Conservation (phyloP, 30 jellyfish, hydroid and myxozoan species). For the Rhopilema esculentum region DNA sequence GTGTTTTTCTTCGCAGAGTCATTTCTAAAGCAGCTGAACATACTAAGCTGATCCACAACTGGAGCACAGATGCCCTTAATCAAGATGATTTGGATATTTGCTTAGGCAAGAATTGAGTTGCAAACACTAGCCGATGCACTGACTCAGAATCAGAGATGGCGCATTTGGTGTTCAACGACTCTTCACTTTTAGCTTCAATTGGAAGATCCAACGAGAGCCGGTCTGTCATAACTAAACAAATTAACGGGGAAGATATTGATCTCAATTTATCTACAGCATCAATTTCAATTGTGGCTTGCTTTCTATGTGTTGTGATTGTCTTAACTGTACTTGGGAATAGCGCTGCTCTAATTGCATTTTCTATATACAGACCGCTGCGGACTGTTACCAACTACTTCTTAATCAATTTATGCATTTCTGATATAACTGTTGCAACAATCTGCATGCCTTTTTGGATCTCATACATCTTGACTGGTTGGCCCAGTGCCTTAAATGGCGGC, state of each 20-base stretch:
- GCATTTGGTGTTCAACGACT: not conserved
- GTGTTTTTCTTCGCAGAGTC: too few species aligned
- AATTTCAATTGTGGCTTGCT: conserved; percentile 64
- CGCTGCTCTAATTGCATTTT: conserved; percentile 82
- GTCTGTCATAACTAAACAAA: not conserved
- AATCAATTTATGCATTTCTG: conserved; percentile 85
- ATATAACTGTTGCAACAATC: conserved; percentile 70
- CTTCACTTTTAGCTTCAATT: not conserved
- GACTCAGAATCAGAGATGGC: not conserved
- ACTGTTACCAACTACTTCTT: conserved; percentile 80
- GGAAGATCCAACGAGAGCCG: not conserved
- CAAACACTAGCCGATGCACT: too few species aligned
- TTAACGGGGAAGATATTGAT: not conserved
- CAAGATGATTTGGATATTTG: too few species aligned
- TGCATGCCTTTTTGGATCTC: conserved; percentile 90
- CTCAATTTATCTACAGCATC: conserved; percentile 1
- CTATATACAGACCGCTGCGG: conserved; percentile 66
- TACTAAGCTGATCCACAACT: too few species aligned
- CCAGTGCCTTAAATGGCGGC: conserved; percentile 45
- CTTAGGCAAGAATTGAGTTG: too few species aligned
- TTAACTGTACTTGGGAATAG: conserved; percentile 78
- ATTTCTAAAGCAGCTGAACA: too few species aligned
- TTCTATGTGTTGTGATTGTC: conserved; percentile 65
- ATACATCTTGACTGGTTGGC: conserved; percentile 77
- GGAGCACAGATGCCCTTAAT: too few species aligned